A percentile compares a stretch with the other conserved stretches of the same genome.
Evolutionary conservation across 2,113 vertebrate genomes (phyloP).

Genomic region (Psettodes erumei): DNA sequence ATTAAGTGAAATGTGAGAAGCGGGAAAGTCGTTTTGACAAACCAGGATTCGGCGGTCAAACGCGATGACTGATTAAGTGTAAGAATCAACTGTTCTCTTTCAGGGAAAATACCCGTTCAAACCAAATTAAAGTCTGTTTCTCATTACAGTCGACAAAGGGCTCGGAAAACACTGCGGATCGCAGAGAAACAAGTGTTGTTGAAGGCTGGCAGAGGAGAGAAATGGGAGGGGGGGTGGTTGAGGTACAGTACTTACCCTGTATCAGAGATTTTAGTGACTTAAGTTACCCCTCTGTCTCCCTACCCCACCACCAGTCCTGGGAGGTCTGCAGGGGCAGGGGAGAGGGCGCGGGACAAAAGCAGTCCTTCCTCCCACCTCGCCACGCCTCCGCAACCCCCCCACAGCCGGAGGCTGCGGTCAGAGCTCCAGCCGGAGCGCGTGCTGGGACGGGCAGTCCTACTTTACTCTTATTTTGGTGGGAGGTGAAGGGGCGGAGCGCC

Average conservation of each 20-base stretch:
- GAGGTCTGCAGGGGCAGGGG: slow-evolving; percentile 76
- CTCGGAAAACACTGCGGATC: slow-evolving; percentile 78
- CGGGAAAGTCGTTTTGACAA: background rate
- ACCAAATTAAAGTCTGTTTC: slow-evolving; percentile 89
- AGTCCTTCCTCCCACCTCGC: slow-evolving; percentile 63
- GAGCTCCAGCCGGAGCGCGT: slow-evolving; percentile 40
- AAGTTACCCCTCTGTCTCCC: slow-evolving; percentile 54
- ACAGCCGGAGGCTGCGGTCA: slow-evolving; percentile 60
- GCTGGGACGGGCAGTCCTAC: slow-evolving; percentile 16
- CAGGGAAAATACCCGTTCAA: background rate
- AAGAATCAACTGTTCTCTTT: background rate
- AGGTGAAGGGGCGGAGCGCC: too few species aligned
- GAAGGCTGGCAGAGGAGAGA: slow-evolving; percentile 27
- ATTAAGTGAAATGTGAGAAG: background rate
- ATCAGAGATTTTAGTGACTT: slow-evolving; percentile 65
- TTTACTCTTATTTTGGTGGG: slow-evolving; percentile 1
- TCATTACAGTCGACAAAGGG: slow-evolving; percentile 90
- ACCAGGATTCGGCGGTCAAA: too few species aligned
- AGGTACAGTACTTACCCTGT: slow-evolving; percentile 75
- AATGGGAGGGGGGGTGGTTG: slow-evolving; percentile 20
- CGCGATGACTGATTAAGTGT: background rate
- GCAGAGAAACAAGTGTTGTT: slow-evolving; percentile 54
- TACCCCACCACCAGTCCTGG: slow-evolving; percentile 69
- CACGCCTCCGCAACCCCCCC: slow-evolving; percentile 71
- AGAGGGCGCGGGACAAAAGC: slow-evolving; percentile 59